A percentile compares a stretch with the other conserved stretches of the same genome.
phyloP scores from a whole-genome alignment of 1,140 invertebrate species.

The Cyclargus thomasi region DNA sequence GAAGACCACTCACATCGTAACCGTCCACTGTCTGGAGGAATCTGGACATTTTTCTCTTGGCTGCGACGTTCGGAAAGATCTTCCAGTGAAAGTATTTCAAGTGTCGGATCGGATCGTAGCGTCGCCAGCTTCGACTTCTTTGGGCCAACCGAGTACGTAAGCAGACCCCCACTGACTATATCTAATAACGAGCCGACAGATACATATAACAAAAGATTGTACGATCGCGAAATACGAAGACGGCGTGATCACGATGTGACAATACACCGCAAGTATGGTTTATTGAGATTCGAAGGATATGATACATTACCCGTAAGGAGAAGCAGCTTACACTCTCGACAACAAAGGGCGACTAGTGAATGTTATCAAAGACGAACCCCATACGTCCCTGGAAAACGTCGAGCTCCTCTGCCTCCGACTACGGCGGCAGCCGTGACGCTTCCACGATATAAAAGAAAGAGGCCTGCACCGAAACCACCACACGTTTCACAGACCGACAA shows the following conservation, averaged over 20 bases:
- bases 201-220: conserved; percentile 78
- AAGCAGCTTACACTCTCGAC: conserved; percentile 22
- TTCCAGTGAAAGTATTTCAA: conserved; percentile 60
- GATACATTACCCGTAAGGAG: conserved; percentile 39
- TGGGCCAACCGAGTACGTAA: conserved; percentile 68
- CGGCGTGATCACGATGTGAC: conserved; percentile 77
- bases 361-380: conserved; percentile 68
- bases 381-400: conserved; percentile 85
- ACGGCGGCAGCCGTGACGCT: conserved; percentile 28
- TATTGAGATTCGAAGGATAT: conserved; percentile 74
- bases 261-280: conserved; percentile 78
- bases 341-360: conserved; percentile 76
- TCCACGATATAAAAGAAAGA: conserved; percentile 47
- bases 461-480: conserved; percentile 56
- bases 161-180: conserved; percentile 51
- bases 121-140: conserved; percentile 83
- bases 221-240: conserved; percentile 75
- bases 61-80: conserved; percentile 51
- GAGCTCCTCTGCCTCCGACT: conserved; percentile 57
- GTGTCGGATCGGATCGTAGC: conserved; percentile 79
- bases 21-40: conserved; percentile 55
- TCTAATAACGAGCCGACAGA: conserved; percentile 75
- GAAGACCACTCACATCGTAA: conserved; percentile 45
- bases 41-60: conserved; percentile 63
- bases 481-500: conserved; percentile 32